A percentile compares a stretch with the other conserved stretches of the same genome.
Conservation (phyloP, 2,797 vertebrate genomes). For the Sardinella longiceps region DNA sequence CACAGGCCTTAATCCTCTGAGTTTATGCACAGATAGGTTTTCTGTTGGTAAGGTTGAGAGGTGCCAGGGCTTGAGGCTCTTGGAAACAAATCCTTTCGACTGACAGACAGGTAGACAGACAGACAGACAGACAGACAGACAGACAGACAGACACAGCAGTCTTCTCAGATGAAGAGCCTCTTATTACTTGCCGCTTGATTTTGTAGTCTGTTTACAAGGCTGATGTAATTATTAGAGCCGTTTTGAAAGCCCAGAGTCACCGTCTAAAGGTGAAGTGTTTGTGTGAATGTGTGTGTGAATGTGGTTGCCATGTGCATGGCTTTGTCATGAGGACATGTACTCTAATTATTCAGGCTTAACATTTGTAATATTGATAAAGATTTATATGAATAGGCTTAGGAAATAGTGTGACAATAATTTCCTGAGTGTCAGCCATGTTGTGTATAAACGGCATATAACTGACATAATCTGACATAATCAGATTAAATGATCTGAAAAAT, state of each 20-base stretch:
- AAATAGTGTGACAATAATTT: no score
- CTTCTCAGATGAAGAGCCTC: neutral
- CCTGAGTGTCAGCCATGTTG: no score
- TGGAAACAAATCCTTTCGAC: conserved; percentile 45
- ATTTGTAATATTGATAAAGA: neutral
- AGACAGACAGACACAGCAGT: conserved; percentile 33
- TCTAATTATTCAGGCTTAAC: neutral
- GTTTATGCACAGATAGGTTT: conserved; percentile 60
- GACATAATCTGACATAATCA: no score
- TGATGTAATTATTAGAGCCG: conserved; percentile 44
- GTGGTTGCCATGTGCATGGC: neutral
- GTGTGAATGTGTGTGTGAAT: neutral
- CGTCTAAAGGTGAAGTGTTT: neutral
- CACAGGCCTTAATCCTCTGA: conserved; percentile 62
- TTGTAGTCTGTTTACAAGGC: neutral
- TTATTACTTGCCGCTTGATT: neutral
- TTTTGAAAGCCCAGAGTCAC: neutral
- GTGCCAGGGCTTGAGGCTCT: conserved; percentile 48
- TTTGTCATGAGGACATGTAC: neutral
- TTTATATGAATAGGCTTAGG: no score
- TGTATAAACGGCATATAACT: no score
- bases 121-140: conserved; percentile 23
- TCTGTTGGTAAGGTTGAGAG: conserved; percentile 59
- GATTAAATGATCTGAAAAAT: no score
- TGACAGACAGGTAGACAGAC: conserved; percentile 42